Percentiles rank a stretch among this genome's conserved stretches.
Conservation (phyloP, 1,140 invertebrate species). For the Hyles vespertilio region DNA sequence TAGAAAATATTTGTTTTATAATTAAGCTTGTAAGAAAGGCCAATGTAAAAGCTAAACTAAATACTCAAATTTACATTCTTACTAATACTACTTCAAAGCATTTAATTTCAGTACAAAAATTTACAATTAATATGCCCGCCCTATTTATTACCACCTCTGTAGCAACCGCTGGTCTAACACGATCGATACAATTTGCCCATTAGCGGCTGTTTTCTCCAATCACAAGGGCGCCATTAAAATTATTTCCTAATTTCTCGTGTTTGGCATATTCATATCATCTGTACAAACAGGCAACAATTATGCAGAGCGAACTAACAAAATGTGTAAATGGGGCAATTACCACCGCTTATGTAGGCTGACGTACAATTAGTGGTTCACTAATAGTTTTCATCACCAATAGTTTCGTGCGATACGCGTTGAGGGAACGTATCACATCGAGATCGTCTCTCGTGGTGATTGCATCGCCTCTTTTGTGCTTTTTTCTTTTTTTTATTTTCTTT, state of each 20-base stretch:
- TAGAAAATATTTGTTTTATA: background rate
- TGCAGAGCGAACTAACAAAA: slow-evolving; percentile 66
- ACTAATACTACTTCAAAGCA: too few relatives aligned
- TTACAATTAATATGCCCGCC: background rate
- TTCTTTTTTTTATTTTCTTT: background rate
- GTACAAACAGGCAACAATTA: slow-evolving; percentile 69
- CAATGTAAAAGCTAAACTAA: too few relatives aligned
- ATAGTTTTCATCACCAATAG: slow-evolving; percentile 72
- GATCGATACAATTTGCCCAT: slow-evolving; percentile 20
- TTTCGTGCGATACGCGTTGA: slow-evolving; percentile 40
- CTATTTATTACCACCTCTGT: slow-evolving; percentile 1
- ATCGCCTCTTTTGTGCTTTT: slow-evolving; percentile 26
- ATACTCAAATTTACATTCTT: too few relatives aligned
- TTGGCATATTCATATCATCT: slow-evolving; percentile 50
- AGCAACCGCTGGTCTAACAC: background rate
- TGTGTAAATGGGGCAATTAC: slow-evolving; percentile 74
- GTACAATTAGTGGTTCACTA: slow-evolving; percentile 71
- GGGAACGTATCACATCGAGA: slow-evolving; percentile 49
- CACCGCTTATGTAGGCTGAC: slow-evolving; percentile 64
- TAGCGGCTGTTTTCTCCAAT: slow-evolving; percentile 11
- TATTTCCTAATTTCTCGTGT: slow-evolving; percentile 48
- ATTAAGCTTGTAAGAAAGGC: background rate
- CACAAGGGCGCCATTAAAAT: background rate
- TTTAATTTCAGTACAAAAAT: background rate
- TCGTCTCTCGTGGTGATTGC: slow-evolving; percentile 52